Base-by-base conservation (phyloP, 2,113 vertebrate species). In the Dolichotis patagonum region DNA sequence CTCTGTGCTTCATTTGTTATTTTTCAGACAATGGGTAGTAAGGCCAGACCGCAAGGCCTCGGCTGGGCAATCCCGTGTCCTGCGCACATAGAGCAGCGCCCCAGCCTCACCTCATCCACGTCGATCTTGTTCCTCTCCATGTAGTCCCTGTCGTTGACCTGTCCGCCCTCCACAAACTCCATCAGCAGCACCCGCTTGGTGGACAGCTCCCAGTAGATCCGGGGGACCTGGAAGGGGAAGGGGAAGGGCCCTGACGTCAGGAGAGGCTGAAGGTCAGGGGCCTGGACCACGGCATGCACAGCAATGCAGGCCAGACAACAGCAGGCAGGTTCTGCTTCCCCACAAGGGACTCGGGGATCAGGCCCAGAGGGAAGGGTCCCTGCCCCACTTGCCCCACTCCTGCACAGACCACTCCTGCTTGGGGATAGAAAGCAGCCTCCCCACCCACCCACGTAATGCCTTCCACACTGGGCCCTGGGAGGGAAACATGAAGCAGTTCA, bases 81-180 rank as follows among this genome's bases (percentile, higher is more conserved):
- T n/a, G 28, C 49, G 22, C 17, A 52, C 49, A 52, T 35, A 41
- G 38, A 35, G 28, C 46, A 30, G 46, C 9, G 1, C 1, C 7
- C 75, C 7, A 0, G 26, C 26, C 97, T 97, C 98, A 99, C 99
- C 99, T 99, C 98, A 0, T 99, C 99, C 85, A 99, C 99, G 0
- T 99, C 97, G 65, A 99, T 99, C 97, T 96, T 82, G 62, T 99
- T 99, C 93, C 67, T 98, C 96, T 98, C 98, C 99, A 99, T 99
- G 98, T 99, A 99, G 71, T 98, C 98, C 73, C 97, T 98, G 98
- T 99, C 99, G 0, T 99, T 99, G 98, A 99, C 99, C 97, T 99
- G 99, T 16, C 99, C 99, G 0, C 99, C 99, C 19, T 99, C 99
- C 85, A 98, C 98, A 94, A 99, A 99, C 73, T 99, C 99, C 99